Evolutionary conservation across 2,113 vertebrate species (phyloP), one percentile per base, ranked within the genome.

Genomic region (Rhadina sibilatrix): DNA sequence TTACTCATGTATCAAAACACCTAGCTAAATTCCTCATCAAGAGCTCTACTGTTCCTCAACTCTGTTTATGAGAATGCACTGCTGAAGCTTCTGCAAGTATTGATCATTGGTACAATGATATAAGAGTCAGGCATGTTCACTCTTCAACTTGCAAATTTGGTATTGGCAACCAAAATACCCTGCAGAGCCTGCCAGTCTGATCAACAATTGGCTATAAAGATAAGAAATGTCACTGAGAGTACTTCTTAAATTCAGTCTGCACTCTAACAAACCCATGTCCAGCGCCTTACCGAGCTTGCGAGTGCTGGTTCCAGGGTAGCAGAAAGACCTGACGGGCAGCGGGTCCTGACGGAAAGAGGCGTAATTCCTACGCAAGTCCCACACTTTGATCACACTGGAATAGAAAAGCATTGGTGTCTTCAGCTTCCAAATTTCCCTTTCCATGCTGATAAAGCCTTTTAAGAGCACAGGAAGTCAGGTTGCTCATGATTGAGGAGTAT

Each of bases 341-440:
- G 99, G 99, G 74, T 99, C 99, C 54, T 99, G 99, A 12, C 98
- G 98, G 85, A 98, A 98, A 9, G 96, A 61, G 0, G 97, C 98
- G 33, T 99, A 99, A 97, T 98, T 99, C 96, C 99, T 99, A 71
- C 99, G 98, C 86, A 99, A 92, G 96, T 99, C 99, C 99, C 99
- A 99, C 60, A 99, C 97, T 94, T 99, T 99, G 95, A 99, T 98
- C n/a, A 98, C 98, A 24, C 99, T 99, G 97, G 70, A 97, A 94
- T 5, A 57, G 52, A 96, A 89, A 69, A 93, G 82, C n/a, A 71
- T 17, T 24, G 40, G 65, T 4, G 24, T n/a, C 30, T 77, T 40
- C 57, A 71, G 53, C 63, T 87, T n/a, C 31, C 47, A 80, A 7
- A 70, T 75, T 21, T 50, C 46, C 44, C 81, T 47, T 49, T 42